phyloP scores from a whole-genome alignment of 2,797 vertebrate species.

The Macrochelys suwanniensis region DNA sequence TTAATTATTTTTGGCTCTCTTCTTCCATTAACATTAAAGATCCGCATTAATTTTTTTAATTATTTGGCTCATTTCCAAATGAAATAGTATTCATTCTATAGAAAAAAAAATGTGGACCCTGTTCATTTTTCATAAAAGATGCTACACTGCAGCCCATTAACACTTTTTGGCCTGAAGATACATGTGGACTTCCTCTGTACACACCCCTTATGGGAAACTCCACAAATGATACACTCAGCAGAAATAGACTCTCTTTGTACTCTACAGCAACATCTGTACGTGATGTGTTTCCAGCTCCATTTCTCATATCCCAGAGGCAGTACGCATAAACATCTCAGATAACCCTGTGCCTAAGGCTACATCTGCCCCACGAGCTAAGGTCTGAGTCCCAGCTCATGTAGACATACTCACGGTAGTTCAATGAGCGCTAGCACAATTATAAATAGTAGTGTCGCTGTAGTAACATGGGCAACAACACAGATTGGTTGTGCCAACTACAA shows the following conservation, averaged over 20 bases:
- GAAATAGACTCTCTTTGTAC: neutral
- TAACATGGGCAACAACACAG: neutral
- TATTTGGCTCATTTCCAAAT: neutral
- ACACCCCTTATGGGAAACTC: neutral
- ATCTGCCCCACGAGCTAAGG: neutral
- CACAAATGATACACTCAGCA: neutral
- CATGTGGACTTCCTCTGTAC: neutral
- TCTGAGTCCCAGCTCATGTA: neutral
- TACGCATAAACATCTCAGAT: neutral
- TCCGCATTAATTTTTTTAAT: slow-evolving; percentile 3
- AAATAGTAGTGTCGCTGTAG: neutral
- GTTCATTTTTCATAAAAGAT: slow-evolving; percentile 7
- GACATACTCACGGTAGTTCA: neutral
- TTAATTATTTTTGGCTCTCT: neutral
- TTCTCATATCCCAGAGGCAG: neutral
- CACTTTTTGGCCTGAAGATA: slow-evolving; percentile 8
- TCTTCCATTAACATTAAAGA: slow-evolving; percentile 15
- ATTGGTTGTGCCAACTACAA: neutral
- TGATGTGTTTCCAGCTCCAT: neutral
- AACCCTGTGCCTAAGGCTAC: neutral
- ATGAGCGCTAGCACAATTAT: neutral
- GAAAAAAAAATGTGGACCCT: neutral
- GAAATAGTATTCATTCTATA: neutral
- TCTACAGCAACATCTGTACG: neutral
- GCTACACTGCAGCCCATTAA: neutral